A percentile compares a stretch with the other conserved stretches of the same genome.
phyloP scores from a whole-genome alignment of 2,888 invertebrate species.

The Stictocephala bisonia region DNA sequence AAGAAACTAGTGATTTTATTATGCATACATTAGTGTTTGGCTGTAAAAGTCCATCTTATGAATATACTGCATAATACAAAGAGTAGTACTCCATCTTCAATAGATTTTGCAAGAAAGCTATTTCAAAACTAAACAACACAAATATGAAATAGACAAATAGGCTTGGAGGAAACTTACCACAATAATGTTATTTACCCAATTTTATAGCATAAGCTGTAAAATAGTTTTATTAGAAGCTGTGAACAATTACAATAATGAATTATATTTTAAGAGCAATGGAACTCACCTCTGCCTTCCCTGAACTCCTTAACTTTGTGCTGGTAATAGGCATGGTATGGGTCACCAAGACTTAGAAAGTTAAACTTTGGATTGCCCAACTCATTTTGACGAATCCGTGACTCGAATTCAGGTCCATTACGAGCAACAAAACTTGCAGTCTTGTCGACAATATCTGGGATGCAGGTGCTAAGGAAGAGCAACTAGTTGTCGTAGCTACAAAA shows the following conservation, averaged over 20 bases:
- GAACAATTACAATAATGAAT: neutral
- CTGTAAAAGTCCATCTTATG: too few relatives aligned
- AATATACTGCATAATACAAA: too few relatives aligned
- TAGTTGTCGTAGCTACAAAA: neutral
- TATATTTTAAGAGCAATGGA: constrained; percentile 22
- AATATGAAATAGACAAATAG: too few relatives aligned
- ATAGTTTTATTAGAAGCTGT: constrained; percentile 26
- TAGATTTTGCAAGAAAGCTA: too few relatives aligned
- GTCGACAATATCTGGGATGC: constrained; percentile 93
- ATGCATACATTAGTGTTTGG: too few relatives aligned
- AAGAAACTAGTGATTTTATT: too few relatives aligned
- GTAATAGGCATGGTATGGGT: constrained; percentile 99
- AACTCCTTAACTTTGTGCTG: constrained; percentile 98
- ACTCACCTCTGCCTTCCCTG: constrained; percentile 83
- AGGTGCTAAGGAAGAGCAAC: constrained; percentile 54
- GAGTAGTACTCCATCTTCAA: too few relatives aligned
- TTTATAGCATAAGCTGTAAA: too few relatives aligned
- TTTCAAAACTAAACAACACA: too few relatives aligned
- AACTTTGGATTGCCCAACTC: constrained; percentile 98
- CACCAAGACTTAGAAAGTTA: constrained; percentile 95
- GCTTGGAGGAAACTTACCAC: too few relatives aligned
- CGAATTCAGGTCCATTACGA: constrained; percentile 98
- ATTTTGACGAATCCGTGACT: constrained; percentile 96
- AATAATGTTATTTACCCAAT: too few relatives aligned
- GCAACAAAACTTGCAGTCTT: constrained; percentile 99